Conservation (phyloP, 2,797 vertebrate genomes). For the Spea hammondii region DNA sequence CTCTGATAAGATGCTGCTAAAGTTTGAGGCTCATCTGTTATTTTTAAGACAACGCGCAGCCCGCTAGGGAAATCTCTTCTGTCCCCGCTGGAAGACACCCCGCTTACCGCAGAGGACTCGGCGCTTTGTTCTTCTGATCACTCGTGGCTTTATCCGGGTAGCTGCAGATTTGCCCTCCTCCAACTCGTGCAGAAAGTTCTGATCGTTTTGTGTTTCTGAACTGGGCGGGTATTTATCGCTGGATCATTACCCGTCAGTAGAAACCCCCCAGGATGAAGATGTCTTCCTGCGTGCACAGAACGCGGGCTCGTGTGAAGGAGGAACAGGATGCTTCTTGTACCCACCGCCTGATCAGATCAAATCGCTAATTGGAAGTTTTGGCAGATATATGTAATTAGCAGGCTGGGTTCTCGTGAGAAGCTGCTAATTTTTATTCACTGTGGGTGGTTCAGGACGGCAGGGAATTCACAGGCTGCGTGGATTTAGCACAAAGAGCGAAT, state of each 20-base stretch:
- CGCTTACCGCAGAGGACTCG: no score
- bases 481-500: conserved; percentile 24
- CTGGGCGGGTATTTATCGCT: neutral
- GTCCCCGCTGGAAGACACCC: conserved; percentile 6
- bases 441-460: conserved; percentile 47
- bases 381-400: conserved; percentile 56
- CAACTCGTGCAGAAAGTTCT: no score
- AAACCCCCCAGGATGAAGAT: no score
- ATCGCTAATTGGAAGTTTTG: conserved; percentile 54
- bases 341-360: conserved; percentile 24
- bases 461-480: conserved; percentile 32
- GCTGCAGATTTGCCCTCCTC: no score
- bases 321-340: neutral
- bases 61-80: conserved; percentile 30
- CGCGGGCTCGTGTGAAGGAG: no score
- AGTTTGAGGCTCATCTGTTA: conserved; percentile 32
- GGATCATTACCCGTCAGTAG: neutral
- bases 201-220: no score
- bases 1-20: no score
- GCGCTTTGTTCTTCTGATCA: no score
- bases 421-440: conserved; percentile 60
- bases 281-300: no score
- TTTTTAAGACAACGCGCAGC: conserved; percentile 28
- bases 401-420: conserved; percentile 55
- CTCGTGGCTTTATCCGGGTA: no score